These are phyloP conservation scores for Xenotilapia caudafasciata DNA, from an alignment of 2,113 vertebrate species.

Conservation along the genomic window DNA sequence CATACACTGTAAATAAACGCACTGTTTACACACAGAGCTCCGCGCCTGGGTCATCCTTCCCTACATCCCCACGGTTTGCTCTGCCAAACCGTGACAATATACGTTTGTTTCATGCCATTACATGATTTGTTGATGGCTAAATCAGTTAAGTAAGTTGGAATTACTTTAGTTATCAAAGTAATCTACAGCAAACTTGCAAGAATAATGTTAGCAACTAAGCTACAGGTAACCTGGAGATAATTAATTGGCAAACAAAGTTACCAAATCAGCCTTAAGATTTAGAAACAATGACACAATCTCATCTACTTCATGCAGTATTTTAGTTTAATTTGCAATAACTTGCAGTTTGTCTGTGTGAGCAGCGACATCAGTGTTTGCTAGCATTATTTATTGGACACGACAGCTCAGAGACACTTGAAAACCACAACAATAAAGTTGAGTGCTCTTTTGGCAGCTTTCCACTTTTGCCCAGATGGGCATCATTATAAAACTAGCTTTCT, in stretches of 20 bases:
- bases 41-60: too few relatives aligned
- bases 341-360: background rate
- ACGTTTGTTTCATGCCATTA: background rate
- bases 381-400: background rate
- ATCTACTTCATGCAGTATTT: background rate
- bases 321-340: background rate
- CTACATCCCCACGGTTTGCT: too few relatives aligned
- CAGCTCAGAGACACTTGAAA: background rate
- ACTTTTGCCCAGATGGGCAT: background rate
- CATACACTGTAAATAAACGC: too few relatives aligned
- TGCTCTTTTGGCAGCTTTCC: background rate
- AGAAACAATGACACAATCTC: background rate
- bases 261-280: background rate
- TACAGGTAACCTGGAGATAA: background rate
- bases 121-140: background rate
- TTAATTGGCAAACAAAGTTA: background rate
- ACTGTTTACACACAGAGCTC: too few relatives aligned
- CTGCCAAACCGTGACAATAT: too few relatives aligned
- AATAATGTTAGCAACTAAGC: background rate
- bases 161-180: background rate
- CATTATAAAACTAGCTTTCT: background rate
- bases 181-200: background rate
- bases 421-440: background rate
- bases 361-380: rapidly evolving
- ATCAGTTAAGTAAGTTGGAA: background rate